Base-by-base conservation (phyloP, 2,888 invertebrate species). In the Conops quadrifasciatus region DNA sequence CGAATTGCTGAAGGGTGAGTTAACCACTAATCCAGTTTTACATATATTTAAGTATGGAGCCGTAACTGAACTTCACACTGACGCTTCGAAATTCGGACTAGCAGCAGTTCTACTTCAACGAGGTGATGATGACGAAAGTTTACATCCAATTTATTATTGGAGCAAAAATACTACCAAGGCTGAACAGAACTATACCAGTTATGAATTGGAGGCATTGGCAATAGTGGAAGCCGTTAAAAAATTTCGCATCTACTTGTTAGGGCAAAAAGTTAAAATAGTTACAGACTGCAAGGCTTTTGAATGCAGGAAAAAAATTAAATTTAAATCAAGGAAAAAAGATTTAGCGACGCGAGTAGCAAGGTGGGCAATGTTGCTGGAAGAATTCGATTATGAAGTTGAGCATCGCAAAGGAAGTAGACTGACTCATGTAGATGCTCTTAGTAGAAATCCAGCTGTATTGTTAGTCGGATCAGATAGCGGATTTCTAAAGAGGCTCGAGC, bases 191-290 rank as follows among this genome's bases (percentile, higher is more conserved):
- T 67, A 62, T 21, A 49, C 59, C 19, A 49, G 49, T 11, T 67
- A 67, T 7, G 59, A 59, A 47, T 26, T 67, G 2, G 67, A 67
- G 24, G 67, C 58, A 4, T 24, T 47, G 7, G 56, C 59, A n/a
- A 28, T 59, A 15, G 26, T 59, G 1, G 11, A 45, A 45, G 58
- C 67, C 16, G 0, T 59, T 2, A 68, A 68, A 45, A 68, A 62
- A 16, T 68, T 59, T 49, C 60, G 82, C 13, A 75, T 80, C 0
- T 84, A 82, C 71, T 56, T 83, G 5, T 53, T 81, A 11, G 81
- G 79, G 1, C 70, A 28, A 28, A 11, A 24, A 28, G 47, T 65
- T 15, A 65, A 49, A 49, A 49, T 49, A 45, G 2, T 63, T 5
- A 80, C 79, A 0, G 81, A 65, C 19, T 63, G 63, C n/a, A 51